Evolutionary conservation across 2,113 vertebrate species (phyloP).

Genomic region (Siniperca chuatsi): DNA sequence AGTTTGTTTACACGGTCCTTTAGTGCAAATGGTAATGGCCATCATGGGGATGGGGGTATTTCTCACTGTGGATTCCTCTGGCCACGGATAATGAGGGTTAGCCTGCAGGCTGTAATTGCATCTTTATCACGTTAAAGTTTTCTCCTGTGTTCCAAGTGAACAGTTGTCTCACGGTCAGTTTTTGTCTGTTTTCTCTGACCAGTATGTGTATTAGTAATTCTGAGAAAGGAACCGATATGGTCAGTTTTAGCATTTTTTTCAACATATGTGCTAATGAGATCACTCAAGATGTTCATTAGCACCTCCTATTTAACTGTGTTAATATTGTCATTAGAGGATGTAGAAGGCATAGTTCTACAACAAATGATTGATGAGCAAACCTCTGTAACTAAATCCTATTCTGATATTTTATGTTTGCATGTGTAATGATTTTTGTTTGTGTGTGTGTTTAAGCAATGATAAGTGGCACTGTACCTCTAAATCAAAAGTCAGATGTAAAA

Average conservation of each 20-base stretch:
- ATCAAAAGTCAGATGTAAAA: slow-evolving; percentile 68
- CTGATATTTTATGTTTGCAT: background rate
- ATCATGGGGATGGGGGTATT: slow-evolving; percentile 64
- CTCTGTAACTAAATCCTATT: background rate
- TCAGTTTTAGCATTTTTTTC: slow-evolving; percentile 4
- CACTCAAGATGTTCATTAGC: slow-evolving; percentile 24
- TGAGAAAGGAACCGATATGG: background rate
- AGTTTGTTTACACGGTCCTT: slow-evolving; percentile 76
- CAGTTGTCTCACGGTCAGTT: slow-evolving; percentile 57
- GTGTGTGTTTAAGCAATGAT: slow-evolving; percentile 7
- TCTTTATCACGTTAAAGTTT: slow-evolving; percentile 71
- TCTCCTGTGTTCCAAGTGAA: slow-evolving; percentile 56
- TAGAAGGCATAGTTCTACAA: background rate
- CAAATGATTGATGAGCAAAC: slow-evolving; percentile 4
- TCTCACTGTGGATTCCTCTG: slow-evolving; percentile 62
- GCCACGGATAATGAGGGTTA: slow-evolving; percentile 69
- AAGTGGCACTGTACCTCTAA: slow-evolving; percentile 55
- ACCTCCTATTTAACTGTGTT: background rate
- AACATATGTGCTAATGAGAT: slow-evolving; percentile 25
- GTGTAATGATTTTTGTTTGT: background rate
- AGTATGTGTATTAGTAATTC: slow-evolving; percentile 30
- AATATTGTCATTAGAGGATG: background rate
- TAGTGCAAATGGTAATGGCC: slow-evolving; percentile 68
- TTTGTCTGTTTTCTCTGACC: slow-evolving; percentile 33
- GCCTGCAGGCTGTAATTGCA: slow-evolving; percentile 73